phyloP scores from a whole-genome alignment of 1,140 invertebrate genomes.

The Eupristina koningsbergeri region DNA sequence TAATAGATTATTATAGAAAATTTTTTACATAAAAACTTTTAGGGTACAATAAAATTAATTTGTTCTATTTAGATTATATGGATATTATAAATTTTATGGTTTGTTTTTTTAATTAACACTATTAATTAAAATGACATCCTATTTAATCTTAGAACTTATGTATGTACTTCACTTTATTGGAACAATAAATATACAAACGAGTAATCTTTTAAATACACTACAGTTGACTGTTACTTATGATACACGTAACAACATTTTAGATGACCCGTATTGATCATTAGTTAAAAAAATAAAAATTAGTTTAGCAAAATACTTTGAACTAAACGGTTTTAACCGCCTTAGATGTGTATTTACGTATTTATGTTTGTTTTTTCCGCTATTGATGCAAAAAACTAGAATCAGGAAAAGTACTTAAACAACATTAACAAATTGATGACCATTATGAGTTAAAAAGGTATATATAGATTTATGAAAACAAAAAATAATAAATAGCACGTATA shows the following conservation, averaged over 20 bases:
- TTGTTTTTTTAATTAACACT: too few species aligned
- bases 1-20: too few species aligned
- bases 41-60: too few species aligned
- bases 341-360: constrained; percentile 51
- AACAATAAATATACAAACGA: neutral
- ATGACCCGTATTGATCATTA: neutral
- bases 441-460: neutral
- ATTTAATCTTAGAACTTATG: too few species aligned
- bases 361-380: neutral
- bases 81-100: too few species aligned
- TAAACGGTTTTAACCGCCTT: constrained; percentile 64
- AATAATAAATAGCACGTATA: neutral
- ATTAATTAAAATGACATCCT: too few species aligned
- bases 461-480: neutral
- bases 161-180: neutral
- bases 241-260: neutral
- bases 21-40: too few species aligned
- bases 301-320: constrained; percentile 47
- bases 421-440: neutral
- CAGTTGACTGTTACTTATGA: neutral
- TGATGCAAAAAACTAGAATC: neutral
- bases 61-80: too few species aligned
- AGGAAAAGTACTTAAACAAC: neutral
- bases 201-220: neutral
- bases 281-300: constrained; percentile 21